phyloP scores from a whole-genome alignment of 2,113 vertebrate species.

The Delphinus delphis region DNA sequence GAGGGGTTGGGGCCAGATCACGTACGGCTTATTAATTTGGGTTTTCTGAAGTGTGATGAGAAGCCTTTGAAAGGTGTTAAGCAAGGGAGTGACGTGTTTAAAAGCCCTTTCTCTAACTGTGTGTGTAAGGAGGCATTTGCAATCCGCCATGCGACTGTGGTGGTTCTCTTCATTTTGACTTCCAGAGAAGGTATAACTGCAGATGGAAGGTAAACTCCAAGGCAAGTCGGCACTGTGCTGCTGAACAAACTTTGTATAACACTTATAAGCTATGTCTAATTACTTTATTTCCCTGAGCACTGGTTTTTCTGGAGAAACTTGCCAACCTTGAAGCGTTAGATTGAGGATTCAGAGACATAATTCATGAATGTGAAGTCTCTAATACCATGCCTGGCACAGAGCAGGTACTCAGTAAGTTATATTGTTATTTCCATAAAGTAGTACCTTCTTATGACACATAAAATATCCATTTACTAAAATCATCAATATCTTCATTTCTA shows the following conservation, averaged over 20 bases:
- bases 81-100: neutral
- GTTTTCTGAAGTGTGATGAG: neutral
- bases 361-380: neutral
- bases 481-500: conserved; percentile 6
- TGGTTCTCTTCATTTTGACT: neutral
- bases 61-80: neutral
- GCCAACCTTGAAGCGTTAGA: neutral
- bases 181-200: neutral
- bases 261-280: neutral
- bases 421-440: neutral
- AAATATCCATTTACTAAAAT: conserved; percentile 2
- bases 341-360: neutral
- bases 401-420: neutral
- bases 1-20: neutral
- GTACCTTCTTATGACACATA: neutral
- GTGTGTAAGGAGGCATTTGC: neutral
- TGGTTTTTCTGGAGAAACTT: conserved; percentile 10
- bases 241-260: neutral
- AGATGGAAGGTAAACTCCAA: neutral
- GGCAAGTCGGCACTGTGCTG: neutral
- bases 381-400: neutral
- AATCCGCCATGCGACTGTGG: neutral
- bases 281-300: neutral
- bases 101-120: neutral
- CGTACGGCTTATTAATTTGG: neutral